Evolutionary conservation across 2,888 invertebrate species (phyloP).

Genomic region (Rugalucina vietnamica): DNA sequence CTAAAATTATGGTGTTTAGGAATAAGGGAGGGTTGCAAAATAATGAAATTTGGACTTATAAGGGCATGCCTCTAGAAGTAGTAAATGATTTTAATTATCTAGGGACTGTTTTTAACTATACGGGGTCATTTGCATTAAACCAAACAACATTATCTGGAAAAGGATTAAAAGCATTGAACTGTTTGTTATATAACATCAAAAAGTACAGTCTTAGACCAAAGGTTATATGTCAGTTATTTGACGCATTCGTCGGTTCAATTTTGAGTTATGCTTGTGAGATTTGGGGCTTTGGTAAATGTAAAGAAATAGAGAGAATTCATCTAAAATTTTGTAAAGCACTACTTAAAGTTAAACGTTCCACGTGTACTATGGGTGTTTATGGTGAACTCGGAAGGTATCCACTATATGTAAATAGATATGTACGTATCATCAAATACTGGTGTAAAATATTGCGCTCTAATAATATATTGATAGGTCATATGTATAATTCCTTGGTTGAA

Average conservation of each 20-base stretch:
- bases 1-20: background rate
- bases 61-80: background rate
- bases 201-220: no score
- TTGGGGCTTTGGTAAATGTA: no score
- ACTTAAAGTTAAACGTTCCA: no score
- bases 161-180: background rate
- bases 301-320: no score
- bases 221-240: no score
- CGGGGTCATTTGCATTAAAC: background rate
- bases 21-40: background rate
- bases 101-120: background rate
- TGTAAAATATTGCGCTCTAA: background rate
- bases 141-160: background rate
- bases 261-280: no score
- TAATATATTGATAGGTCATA: background rate
- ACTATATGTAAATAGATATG: background rate
- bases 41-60: background rate
- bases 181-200: background rate
- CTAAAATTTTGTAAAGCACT: no score
- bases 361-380: no score
- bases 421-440: background rate
- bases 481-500: background rate
- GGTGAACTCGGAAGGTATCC: background rate
- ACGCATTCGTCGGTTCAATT: no score
- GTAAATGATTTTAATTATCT: background rate